Conservation (phyloP, 2,113 vertebrate genomes). For the Pseudorhombus dupliciocellatus region DNA sequence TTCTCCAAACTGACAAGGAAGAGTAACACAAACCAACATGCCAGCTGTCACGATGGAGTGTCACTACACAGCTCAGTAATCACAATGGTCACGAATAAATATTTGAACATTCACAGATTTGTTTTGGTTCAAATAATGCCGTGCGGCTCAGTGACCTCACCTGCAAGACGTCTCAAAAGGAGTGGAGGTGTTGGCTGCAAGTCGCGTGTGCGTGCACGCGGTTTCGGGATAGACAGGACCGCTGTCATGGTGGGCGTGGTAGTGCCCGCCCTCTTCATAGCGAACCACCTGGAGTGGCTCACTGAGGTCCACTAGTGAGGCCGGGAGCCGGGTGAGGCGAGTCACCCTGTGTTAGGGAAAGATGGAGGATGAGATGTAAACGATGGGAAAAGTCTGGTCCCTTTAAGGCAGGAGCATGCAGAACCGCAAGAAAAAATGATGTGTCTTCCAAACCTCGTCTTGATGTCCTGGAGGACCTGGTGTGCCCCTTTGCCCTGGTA, state of each 20-base stretch:
- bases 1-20: constrained; percentile 8
- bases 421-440: not conserved
- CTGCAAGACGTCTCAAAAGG: constrained; percentile 97
- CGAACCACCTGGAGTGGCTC: constrained; percentile 96
- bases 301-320: constrained; percentile 91
- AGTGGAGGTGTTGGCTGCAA: constrained; percentile 87
- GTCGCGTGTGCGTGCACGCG: constrained; percentile 93
- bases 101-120: constrained; percentile 5
- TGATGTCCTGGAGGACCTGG: constrained; percentile 90
- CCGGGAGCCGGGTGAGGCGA: constrained; percentile 89
- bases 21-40: constrained; percentile 33
- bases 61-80: constrained; percentile 43
- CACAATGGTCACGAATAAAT: constrained; percentile 22
- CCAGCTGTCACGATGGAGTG: constrained; percentile 68
- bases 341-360: constrained; percentile 85
- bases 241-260: constrained; percentile 97
- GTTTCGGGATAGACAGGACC: constrained; percentile 95
- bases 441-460: constrained; percentile 82
- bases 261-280: constrained; percentile 94
- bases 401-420: not conserved
- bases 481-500: constrained; percentile 97
- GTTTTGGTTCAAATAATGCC: not conserved
- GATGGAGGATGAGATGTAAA: not conserved
- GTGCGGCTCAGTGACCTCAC: constrained; percentile 71
- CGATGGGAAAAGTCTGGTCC: not conserved